A percentile compares a stretch with the other conserved stretches of the same genome.
phyloP scores from a whole-genome alignment of 1,140 invertebrate species.

The Drosophila quadrilineata region DNA sequence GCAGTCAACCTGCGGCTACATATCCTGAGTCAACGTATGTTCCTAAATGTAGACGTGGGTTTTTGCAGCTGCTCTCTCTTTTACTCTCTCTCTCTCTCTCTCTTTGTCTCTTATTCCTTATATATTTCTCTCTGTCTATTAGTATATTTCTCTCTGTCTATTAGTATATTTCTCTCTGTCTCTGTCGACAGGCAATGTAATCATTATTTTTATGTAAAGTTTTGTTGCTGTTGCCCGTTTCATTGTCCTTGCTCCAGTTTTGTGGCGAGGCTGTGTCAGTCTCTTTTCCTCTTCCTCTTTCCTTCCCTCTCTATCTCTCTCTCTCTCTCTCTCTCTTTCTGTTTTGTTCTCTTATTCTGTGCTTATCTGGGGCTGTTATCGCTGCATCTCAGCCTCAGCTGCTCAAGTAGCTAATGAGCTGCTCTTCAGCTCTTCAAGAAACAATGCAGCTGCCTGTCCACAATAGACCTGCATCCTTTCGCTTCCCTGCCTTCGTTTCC shows the following conservation, averaged over 20 bases:
- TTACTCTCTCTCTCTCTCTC: constrained; percentile 10
- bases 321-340: background rate
- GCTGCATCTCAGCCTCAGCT: constrained; percentile 42
- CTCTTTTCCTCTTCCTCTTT: background rate
- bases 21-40: too few relatives aligned
- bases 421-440: constrained; percentile 38
- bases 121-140: background rate
- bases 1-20: constrained; percentile 25
- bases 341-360: too few relatives aligned
- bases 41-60: too few relatives aligned
- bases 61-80: background rate
- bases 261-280: constrained; percentile 38
- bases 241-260: constrained; percentile 73
- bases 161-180: constrained; percentile 16
- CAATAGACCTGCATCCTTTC: background rate
- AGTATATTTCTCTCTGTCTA: background rate
- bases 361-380: constrained; percentile 66
- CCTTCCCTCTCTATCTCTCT: background rate
- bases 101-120: constrained; percentile 9
- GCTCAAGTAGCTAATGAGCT: constrained; percentile 64
- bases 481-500: background rate
- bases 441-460: background rate
- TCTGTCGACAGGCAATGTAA: constrained; percentile 56
- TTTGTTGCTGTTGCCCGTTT: constrained; percentile 44
- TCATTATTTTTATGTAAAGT: constrained; percentile 59